Evolutionary conservation across 2,888 invertebrate species (phyloP), one percentile per base, ranked within the genome.

Genomic region (Tinea trinotella): DNA sequence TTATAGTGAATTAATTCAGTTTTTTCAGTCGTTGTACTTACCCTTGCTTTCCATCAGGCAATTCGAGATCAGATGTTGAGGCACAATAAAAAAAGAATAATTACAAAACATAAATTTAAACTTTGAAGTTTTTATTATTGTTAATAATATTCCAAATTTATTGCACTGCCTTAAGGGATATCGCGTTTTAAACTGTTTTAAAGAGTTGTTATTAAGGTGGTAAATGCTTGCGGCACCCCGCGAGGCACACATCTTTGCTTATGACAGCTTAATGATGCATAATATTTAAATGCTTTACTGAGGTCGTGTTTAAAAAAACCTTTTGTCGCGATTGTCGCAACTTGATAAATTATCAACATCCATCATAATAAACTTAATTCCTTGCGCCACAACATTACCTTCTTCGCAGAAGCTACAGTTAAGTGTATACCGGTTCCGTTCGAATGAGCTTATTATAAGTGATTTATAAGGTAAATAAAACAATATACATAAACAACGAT

Each of bases 211-310:
- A 50, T 50, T 24, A 12, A n/a, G 24, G 24, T 24, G 3, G 48
- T 3, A 24, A 24, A 50, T 5, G 20, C 24, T 22, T 24, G 50
- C 13, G 50, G 46, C 46, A 46, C 17, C 46, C 46, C 46, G 46
- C 46, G 19, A 46, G 46, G 46, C 46, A 19, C 36, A 36, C 7
- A 22, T 22, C 50, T 50, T 13, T 24, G 24, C 50, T 12, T 12
- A 50, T 50, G 50, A 50, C 50, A 50, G 24, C 24, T 50, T 50
- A 50, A 50, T 50, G 50, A 50, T 19, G 24, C 50, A 22, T 40
- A 30, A 30, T 20, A 50, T 50, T 50, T 50, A 50, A 18, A 50
- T 50, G n/a, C 15, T 50, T 50, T 22, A 50, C 22, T 2, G 24
- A 24, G 50, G 22, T 24, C 24, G 50, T 13, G 6, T 24, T 48